Conservation (phyloP, 2,797 vertebrate species). For the Parambassis ranga region DNA sequence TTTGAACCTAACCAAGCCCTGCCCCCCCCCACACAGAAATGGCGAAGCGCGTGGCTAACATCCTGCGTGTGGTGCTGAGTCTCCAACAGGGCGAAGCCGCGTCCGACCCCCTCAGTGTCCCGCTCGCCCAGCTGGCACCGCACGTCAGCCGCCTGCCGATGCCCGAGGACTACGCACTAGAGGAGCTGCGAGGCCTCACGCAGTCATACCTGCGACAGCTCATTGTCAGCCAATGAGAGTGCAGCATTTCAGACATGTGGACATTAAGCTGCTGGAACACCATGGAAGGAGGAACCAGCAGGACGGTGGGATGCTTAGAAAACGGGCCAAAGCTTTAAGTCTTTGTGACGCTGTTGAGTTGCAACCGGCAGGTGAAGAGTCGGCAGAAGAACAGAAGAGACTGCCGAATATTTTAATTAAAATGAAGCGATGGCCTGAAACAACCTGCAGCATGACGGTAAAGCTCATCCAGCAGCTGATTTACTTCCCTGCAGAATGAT, state of each 20-base stretch:
- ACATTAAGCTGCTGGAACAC: not conserved
- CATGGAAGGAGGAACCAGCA: too few relatives aligned
- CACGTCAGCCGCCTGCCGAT: slow-evolving; percentile 90
- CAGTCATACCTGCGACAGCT: slow-evolving; percentile 91
- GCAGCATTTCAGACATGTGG: too few relatives aligned
- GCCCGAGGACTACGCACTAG: slow-evolving; percentile 95
- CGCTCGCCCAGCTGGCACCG: slow-evolving; percentile 85
- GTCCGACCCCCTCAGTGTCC: slow-evolving; percentile 70
- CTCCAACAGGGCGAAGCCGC: slow-evolving; percentile 83
- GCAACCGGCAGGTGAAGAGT: too few relatives aligned
- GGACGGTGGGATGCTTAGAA: too few relatives aligned
- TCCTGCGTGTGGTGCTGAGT: slow-evolving; percentile 88
- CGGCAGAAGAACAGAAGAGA: too few relatives aligned
- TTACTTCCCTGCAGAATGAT: too few relatives aligned
- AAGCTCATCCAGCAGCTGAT: too few relatives aligned
- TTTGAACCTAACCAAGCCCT: not conserved
- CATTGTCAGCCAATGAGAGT: slow-evolving; percentile 80
- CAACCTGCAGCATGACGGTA: too few relatives aligned
- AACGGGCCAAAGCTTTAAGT: too few relatives aligned
- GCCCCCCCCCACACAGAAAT: slow-evolving; percentile 80
- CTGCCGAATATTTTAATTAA: too few relatives aligned
- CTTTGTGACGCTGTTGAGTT: too few relatives aligned
- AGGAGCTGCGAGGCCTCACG: slow-evolving; percentile 93
- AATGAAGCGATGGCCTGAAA: too few relatives aligned
- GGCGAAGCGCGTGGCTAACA: slow-evolving; percentile 93